Base-by-base conservation (phyloP, 2,113 vertebrate species). In the Bujurquina vittata region DNA sequence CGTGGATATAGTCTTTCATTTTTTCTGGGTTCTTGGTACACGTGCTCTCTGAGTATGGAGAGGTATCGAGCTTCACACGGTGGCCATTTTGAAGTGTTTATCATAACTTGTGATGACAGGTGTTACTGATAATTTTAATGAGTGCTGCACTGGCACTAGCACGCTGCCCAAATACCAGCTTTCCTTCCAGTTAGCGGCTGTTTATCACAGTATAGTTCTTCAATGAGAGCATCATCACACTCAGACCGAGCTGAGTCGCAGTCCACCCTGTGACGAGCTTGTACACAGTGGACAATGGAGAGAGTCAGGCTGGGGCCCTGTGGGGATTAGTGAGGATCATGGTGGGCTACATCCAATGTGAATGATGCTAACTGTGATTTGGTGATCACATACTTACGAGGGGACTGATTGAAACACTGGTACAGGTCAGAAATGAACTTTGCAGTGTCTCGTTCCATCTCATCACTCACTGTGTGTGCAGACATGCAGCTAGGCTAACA, bases 161-260 rank as follows among this genome's bases (percentile, higher is more conserved):
- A 0, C n/a, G 31, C 67, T 31, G 7, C 14, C 20, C 7, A 31
- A 52, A 17, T 52, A 1, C 31, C 12, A 0, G 7, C 17, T n/a
- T 23, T 52, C 17, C 18, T 72, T n/a, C n/a, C 10, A 12, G 26
- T 14, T 0, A 0, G 46, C 6, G 33, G 18, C 67, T 72, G 9
- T 72, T 49, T 15, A 15, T 15, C 14, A 46, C 43, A 15, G 4
- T 52, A 52, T 69, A 10, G 2, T 29, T 54, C 26, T 54, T 10
- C 46, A 52, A 10, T 14, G 20, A 17, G 46, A 54, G 5, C 65
- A 31, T 14, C 26, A 12, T 23, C 22, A 69, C 22, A 18, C 23
- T 49, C 23, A 49, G 29, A 62, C 20, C n/a, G n/a, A 29, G 10
- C 17, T 52, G 5, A 52, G 15, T 17, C 5, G 15, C 6, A 18